Evolutionary conservation across 2,888 invertebrate species (phyloP), one percentile per base, ranked within the genome.

Genomic region (Caenorhabditis plicata): DNA sequence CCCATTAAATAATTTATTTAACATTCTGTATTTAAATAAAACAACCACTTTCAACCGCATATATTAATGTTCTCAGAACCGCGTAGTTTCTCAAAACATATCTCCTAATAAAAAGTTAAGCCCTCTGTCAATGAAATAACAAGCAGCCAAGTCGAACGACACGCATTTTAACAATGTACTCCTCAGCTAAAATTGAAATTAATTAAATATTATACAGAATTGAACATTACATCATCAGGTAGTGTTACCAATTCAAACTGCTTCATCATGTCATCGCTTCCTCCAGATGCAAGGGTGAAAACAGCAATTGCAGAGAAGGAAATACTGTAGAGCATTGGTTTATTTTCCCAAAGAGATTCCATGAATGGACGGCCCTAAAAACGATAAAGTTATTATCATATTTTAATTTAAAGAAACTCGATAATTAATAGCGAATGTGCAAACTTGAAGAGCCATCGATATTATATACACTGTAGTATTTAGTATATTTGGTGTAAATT

Each of bases 381-480:
- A 77, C n/a, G 7, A 17, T n/a, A 31, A 15, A 27, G 7, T n/a
- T 13, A 29, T 23, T 5, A 7, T 46, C 11, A 17, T 7, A 19
- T 23, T 20, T 36, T 17, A 20, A 35, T 15, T n/a, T n/a, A 17
- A 20, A 75, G 82, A 83, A 84, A 95, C 95, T 87, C 94, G 88
- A 82, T 99, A 98, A 84, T 99, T 99, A 55, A 99, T 92, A 52
- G 94, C 95, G 84, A 99, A 98, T 11, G 98, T 98, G 1, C 93
- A 91, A 68, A 98, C 89, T 85, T 99, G 98, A 61, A 99, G 85
- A 15, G 94, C 89, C 88, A 96, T 89, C 1, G 95, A 94, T 77
- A 98, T 93, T 55, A 99, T 90, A 82, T 98, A 99, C 13, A 99
- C 95, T 0, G 95, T 94, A 78, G 94, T 93, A 83, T 98, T 99